A percentile compares a stretch with the other conserved stretches of the same genome.
phyloP scores from a whole-genome alignment of 1,140 invertebrate species.

The Drosophila ironensis region DNA sequence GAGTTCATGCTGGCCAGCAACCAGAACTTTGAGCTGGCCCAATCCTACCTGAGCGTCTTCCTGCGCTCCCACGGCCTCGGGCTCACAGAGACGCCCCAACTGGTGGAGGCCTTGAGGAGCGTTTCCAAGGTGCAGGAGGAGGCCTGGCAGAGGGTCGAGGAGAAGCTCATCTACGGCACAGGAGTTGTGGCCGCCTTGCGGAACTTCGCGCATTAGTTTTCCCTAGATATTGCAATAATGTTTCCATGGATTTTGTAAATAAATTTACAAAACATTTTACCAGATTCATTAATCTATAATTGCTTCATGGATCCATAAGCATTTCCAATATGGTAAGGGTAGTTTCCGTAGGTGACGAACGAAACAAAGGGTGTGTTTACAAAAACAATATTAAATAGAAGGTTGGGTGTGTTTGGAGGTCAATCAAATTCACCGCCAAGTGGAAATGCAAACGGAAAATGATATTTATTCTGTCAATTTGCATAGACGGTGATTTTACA shows the following conservation, averaged over 20 bases:
- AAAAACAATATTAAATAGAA: no score
- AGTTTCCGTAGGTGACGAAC: no score
- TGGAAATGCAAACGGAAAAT: no score
- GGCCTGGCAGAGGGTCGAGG: constrained; percentile 87
- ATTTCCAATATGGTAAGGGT: no score
- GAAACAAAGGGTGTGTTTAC: no score
- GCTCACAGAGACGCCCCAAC: constrained; percentile 84
- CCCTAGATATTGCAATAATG: neutral
- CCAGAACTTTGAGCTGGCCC: constrained; percentile 94
- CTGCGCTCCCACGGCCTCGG: constrained; percentile 91
- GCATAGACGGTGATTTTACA: no score
- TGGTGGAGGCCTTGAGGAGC: constrained; percentile 84
- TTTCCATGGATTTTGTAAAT: constrained; percentile 46
- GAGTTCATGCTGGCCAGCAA: constrained; percentile 88
- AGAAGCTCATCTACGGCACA: constrained; percentile 89
- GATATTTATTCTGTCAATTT: no score
- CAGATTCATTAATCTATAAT: no score
- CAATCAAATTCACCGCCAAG: no score
- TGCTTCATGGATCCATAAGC: no score
- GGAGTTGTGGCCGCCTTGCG: constrained; percentile 90
- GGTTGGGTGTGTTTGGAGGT: no score
- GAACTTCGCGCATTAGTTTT: constrained; percentile 81
- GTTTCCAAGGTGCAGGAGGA: constrained; percentile 85
- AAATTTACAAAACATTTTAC: constrained; percentile 50
- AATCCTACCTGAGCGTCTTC: constrained; percentile 96